Base-by-base conservation (phyloP, 1,140 invertebrate species). In the Drosophila parabipectinata region DNA sequence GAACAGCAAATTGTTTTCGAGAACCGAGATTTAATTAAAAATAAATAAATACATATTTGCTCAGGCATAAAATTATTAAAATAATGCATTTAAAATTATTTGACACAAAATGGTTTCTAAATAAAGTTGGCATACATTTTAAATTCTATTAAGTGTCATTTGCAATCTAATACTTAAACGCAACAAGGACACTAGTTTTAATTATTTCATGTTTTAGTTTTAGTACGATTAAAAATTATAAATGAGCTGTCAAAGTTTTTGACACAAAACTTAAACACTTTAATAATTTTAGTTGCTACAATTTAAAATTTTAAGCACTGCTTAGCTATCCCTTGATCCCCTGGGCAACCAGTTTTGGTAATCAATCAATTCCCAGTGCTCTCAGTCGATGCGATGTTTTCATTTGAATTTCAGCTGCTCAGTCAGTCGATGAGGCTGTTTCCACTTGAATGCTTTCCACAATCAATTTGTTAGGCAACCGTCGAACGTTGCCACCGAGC, bases 401-500 rank as follows among this genome's bases (percentile, higher is more conserved):
- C 57, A 73, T 73, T 73, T 51, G 68, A 63, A 75, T 74, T 74
- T 76, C 60, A 75, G 71, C 62, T 76, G 73, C 55, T 58, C 62
- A 76, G 56, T 76, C 51, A 68, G 51, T 59, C 41, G 54, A 48
- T 59, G 54, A 39, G 48, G 28, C 51, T 55, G 44, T 51, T 57
- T 72, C 44, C 58, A 80, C 63, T 57, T 62, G 63, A 80, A 53
- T 77, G 61, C 57, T 44, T 18, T 62, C 28, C 41, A 67, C 61
- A 78, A 85, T 81, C 79, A 87, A 87, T 87, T 85, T 75, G 69
- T 67, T 85, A 63, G 74, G 61, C 32, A 58, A 34, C 44, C 53
- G 56, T 15, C 18, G 39, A 58, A 10, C 44, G 32, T n/a, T 32
- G 14, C 51, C 50, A 37, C 18, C 26, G 32, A 15, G 41, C 30